Evolutionary conservation across 2,797 vertebrate species (phyloP), one percentile per base, ranked within the genome.

Genomic region (Rhinophrynus dorsalis): DNA sequence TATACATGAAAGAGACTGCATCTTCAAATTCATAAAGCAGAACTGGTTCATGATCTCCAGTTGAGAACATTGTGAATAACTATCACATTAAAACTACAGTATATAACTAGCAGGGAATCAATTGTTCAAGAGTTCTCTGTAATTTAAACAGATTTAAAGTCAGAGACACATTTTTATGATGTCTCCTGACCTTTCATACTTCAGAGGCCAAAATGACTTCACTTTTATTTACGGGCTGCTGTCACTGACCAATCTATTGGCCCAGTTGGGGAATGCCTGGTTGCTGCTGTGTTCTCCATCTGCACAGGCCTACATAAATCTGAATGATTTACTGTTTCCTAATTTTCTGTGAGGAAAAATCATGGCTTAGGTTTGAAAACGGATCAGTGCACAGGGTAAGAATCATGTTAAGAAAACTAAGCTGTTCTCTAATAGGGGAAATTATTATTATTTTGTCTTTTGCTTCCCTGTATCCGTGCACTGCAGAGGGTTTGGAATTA

Each of bases 131-230:
- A 30, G 44, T 63, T 57, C 17, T 27, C 42, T 67, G 44, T 45
- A 50, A 29, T 72, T 30, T 66, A 71, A 51, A 52, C 37, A 58
- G 64, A 40, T 58, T 51, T 50, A 63, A 67, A 62, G 37, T 27
- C 56, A 57, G 42, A 61, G 54, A 55, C 58, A 32, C 20, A 18
- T 33, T 72, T 75, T 57, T 58, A 35, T 75, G 62, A 30, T 48
- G 50, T 66, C 45, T 67, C 18, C 21, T 59, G 48, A 67, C 56
- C 70, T 61, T 74, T 74, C 48, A 68, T 68, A 32, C 64, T 68
- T 61, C 32, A 67, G 30, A 45, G 38, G 20, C 47, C 52, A 38
- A 59, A 42, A 55, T 55, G 20, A 59, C 45, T 72, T 63, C 58
- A 63, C 32, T 35, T 50, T 67, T 63, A 47, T 73, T 76, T 68